Evolutionary conservation across 2,888 invertebrate genomes (phyloP), one percentile per base, ranked within the genome.

Genomic region (Trissonchulus latispiculum): DNA sequence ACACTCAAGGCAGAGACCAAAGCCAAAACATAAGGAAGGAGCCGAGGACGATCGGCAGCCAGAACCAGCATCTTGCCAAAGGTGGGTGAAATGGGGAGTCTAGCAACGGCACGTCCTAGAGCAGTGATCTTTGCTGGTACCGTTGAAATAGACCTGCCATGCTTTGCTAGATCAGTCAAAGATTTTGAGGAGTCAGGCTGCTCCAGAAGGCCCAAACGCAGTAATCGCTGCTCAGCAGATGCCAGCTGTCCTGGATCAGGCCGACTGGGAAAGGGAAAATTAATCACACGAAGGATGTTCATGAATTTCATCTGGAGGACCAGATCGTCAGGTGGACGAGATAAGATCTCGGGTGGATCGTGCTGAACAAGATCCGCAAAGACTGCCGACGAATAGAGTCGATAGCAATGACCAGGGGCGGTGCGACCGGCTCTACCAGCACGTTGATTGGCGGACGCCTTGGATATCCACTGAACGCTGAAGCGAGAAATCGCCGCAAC

Each of bases 261-360:
- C 0, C 93, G 89, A 0, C 95, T 91, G 0, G 97, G 97, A 80
- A 95, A 99, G 0, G 99, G 97, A 81, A 99, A 99, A 83, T 95
- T 94, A 23, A 2, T 76, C 8, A 88, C 91, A 85, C 92, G 92
- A 78, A 92, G 90, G 70, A 99, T 93, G 76, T 90, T 90, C 92
- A 99, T 93, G 73, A 84, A 83, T 83, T 96, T 95, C 91, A 99
- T 91, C 82, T 93, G 92, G 28, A 99, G 86, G 79, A 96, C 88
- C 15, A 99, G 85, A 82, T 97, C 96, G 81, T 99, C 99, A 0
- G 95, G 90, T 0, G 99, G 97, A 76, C 93, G 89, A 70, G 90
- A 87, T 77, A 90, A 89, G 72, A 99, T 92, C 83, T 99, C 99
- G 0, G 99, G 95, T 72, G 88, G 86, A 73, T 90, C 87, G 80